Evolutionary conservation across 2,888 invertebrate species (phyloP).

Genomic region (Cryptocephalus moraei): DNA sequence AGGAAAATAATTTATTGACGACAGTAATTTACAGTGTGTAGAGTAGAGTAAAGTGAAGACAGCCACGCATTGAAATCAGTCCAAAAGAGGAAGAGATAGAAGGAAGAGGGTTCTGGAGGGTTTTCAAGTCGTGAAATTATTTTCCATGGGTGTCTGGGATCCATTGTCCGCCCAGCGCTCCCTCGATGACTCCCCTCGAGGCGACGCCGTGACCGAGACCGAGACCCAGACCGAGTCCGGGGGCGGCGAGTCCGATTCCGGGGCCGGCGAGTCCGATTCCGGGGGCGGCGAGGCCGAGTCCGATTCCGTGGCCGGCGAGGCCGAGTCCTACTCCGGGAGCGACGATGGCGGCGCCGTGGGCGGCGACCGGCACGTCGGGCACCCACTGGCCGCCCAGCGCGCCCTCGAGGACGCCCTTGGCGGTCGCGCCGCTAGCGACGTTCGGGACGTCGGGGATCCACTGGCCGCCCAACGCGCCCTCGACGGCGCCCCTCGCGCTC

Average conservation of each 20-base stretch:
- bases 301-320: slow-evolving; percentile 2
- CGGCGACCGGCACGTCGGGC: slow-evolving; percentile 16
- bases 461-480: slow-evolving; percentile 23
- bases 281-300: slow-evolving; percentile 7
- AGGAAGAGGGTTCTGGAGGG: no score
- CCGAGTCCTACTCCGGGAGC: slow-evolving; percentile 6
- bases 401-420: slow-evolving; percentile 13
- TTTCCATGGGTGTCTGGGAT: slow-evolving; percentile 17
- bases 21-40: no score
- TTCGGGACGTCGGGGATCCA: slow-evolving; percentile 23
- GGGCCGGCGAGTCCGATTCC: slow-evolving; percentile 6
- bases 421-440: slow-evolving; percentile 11
- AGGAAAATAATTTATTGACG: no score
- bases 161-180: slow-evolving; percentile 24
- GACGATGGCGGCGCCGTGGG: slow-evolving; percentile 7
- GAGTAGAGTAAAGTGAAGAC: no score
- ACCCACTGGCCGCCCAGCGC: slow-evolving; percentile 16
- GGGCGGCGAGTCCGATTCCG: slow-evolving; percentile 7
- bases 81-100: no score
- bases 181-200: slow-evolving; percentile 15
- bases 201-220: slow-evolving; percentile 6
- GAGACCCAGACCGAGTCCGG: slow-evolving; percentile 1
- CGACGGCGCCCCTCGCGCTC: slow-evolving; percentile 12
- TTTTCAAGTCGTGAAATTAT: no score
- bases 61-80: no score